Percentiles rank a stretch among this genome's conserved stretches.
Evolutionary conservation across 2,113 vertebrate genomes (phyloP).

Genomic region (Tinamus guttatus): DNA sequence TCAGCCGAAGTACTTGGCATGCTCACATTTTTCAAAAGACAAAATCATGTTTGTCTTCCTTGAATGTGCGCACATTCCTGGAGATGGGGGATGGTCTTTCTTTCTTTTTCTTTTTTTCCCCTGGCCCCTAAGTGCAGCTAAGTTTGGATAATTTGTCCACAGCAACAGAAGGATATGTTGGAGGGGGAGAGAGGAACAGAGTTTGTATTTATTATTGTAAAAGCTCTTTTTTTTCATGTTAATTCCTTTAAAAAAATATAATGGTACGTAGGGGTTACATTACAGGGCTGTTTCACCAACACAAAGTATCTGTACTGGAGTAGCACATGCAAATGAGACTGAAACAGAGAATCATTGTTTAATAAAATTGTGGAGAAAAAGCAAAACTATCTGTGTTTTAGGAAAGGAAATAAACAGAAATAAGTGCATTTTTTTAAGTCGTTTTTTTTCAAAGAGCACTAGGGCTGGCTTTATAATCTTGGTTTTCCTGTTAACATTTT

Average conservation of each 20-base stretch:
- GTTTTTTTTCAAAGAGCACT: background rate
- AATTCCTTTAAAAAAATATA: constrained; percentile 57
- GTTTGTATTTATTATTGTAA: constrained; percentile 56
- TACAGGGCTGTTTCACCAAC: constrained; percentile 54
- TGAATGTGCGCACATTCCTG: constrained; percentile 65
- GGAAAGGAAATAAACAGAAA: background rate
- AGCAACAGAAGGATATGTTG: constrained; percentile 31
- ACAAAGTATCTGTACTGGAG: constrained; percentile 59
- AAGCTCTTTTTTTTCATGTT: constrained; percentile 57
- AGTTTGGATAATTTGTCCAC: constrained; percentile 47
- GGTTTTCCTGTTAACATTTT: background rate
- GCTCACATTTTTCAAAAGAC: constrained; percentile 63
- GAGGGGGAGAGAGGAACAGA: background rate
- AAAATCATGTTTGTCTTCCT: constrained; percentile 73
- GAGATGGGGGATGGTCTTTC: constrained; percentile 53
- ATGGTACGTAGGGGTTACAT: constrained; percentile 46
- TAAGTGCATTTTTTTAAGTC: background rate
- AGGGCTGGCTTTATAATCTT: background rate
- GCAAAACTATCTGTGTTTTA: constrained; percentile 3
- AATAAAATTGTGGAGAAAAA: constrained; percentile 26
- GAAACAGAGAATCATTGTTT: constrained; percentile 63
- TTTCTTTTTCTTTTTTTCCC: constrained; percentile 9
- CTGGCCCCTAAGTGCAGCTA: background rate
- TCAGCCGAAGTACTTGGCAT: constrained; percentile 60
- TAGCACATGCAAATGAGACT: constrained; percentile 46